Percentiles rank a stretch among this genome's conserved stretches.
Evolutionary conservation across 2,888 invertebrate species (phyloP).

Genomic region (Pterobdella sp.): DNA sequence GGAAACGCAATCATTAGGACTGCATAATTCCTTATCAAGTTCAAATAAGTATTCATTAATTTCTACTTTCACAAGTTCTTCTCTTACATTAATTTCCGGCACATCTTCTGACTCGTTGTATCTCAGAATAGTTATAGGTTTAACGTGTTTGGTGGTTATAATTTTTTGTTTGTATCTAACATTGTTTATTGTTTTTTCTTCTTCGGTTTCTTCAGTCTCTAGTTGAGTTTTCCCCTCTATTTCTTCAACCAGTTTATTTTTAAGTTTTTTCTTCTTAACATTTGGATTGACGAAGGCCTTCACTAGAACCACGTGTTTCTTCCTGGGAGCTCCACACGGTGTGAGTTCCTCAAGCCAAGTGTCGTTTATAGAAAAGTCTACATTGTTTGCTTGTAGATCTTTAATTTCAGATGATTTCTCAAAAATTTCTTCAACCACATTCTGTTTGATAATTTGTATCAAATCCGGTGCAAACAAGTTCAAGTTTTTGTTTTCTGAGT

Average conservation of each 20-base stretch:
- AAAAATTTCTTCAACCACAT: conserved; percentile 17
- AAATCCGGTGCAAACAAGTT: neutral
- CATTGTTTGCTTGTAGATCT: neutral
- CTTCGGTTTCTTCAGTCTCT: conserved; percentile 25
- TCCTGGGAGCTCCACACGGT: conserved; percentile 14
- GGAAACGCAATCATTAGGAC: conserved; percentile 21
- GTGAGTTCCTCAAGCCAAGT: conserved; percentile 12
- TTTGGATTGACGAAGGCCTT: neutral
- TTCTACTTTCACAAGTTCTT: conserved; percentile 31
- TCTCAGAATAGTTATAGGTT: conserved; percentile 29
- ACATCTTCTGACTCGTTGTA: neutral
- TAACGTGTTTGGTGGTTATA: conserved; percentile 31
- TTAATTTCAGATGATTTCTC: neutral
- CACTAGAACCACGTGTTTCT: conserved; percentile 15
- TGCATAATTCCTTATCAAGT: conserved; percentile 23
- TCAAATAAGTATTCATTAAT: conserved; percentile 29
- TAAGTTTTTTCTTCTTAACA: neutral
- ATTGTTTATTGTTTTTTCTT: conserved; percentile 27
- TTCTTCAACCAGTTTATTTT: conserved; percentile 15
- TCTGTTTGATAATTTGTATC: conserved; percentile 11
- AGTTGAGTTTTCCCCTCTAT: conserved; percentile 28
- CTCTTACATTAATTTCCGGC: conserved; percentile 27
- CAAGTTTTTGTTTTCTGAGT: neutral
- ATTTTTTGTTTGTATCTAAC: conserved; percentile 29
- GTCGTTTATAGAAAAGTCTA: conserved; percentile 8